Evolutionary conservation across 2,888 invertebrate genomes (phyloP).

Genomic region (Agriopis aurantiaria): DNA sequence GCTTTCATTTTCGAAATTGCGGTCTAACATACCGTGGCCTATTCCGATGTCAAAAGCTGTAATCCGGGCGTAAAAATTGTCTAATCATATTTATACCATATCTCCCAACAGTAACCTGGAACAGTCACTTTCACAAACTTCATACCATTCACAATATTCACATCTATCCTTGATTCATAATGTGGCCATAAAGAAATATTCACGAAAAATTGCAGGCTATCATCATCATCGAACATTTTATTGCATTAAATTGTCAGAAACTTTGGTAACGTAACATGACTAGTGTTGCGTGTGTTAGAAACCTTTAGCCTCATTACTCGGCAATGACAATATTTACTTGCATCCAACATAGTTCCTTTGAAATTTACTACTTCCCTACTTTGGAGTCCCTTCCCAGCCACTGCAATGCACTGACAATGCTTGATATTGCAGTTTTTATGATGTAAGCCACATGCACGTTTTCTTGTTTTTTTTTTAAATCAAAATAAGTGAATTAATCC

Average conservation of each 20-base stretch:
- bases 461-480: neutral
- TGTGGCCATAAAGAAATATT: neutral
- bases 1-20: too few species aligned
- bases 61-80: too few species aligned
- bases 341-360: neutral
- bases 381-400: neutral
- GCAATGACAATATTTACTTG: neutral
- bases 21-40: too few species aligned
- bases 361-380: neutral
- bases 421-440: neutral
- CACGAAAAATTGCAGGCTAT: neutral
- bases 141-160: neutral
- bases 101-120: neutral
- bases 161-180: neutral
- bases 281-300: neutral
- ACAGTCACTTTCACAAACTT: neutral
- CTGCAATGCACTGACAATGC: neutral
- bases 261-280: slow-evolving; percentile 1
- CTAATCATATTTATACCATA: neutral
- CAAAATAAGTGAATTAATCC: slow-evolving; percentile 35
- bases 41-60: too few species aligned
- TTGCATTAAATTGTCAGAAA: neutral
- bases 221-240: neutral
- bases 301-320: neutral
- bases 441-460: neutral